Evolutionary conservation across 2,797 vertebrate genomes (phyloP).

Genomic region (Yasuhikotakia modesta): DNA sequence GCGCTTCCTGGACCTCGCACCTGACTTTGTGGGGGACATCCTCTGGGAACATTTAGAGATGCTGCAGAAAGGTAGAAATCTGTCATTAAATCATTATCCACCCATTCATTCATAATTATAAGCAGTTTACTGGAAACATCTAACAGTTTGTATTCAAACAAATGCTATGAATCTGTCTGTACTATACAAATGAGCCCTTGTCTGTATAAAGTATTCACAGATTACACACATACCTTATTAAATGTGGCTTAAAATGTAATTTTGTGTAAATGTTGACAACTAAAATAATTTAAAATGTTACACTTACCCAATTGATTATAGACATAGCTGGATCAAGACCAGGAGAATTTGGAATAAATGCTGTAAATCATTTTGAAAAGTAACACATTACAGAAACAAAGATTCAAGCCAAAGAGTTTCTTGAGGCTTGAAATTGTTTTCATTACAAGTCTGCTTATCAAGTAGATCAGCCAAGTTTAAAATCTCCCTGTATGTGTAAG

Average conservation of each 20-base stretch:
- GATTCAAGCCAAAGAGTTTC: neutral
- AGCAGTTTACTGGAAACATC: too few species aligned
- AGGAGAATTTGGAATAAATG: too few species aligned
- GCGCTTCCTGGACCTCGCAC: constrained; percentile 93
- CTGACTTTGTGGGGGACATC: constrained; percentile 98
- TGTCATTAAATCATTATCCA: constrained; percentile 20
- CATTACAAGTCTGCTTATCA: neutral
- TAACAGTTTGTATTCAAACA: too few species aligned
- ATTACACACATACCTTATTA: too few species aligned
- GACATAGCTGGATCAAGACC: too few species aligned
- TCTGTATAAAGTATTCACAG: too few species aligned
- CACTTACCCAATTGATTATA: too few species aligned
- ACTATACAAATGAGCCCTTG: too few species aligned
- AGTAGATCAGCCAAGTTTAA: neutral
- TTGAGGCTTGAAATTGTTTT: neutral
- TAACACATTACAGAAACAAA: neutral
- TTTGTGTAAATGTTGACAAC: too few species aligned
- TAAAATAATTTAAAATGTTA: too few species aligned
- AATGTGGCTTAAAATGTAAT: too few species aligned
- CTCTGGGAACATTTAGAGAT: constrained; percentile 99
- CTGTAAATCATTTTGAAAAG: neutral
- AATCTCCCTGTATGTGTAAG: neutral
- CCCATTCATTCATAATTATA: neutral
- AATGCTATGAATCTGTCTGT: too few species aligned
- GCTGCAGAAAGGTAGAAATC: constrained; percentile 90